These are phyloP conservation scores for Himalopsyche tibetana DNA, from an alignment of 2,888 invertebrate genomes.

Conservation along the genomic window DNA sequence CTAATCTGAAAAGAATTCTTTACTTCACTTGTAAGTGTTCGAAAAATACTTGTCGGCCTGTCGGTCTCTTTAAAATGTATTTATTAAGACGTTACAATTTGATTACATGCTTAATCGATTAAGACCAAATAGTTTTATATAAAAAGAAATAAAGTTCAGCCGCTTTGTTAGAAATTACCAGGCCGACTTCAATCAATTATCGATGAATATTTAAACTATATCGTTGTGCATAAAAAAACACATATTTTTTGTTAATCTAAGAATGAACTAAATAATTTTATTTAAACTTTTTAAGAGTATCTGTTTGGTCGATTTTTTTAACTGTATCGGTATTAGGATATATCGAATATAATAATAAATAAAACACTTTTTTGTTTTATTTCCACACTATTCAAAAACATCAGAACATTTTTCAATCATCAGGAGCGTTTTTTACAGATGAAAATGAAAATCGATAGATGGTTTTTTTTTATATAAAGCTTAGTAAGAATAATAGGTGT, in stretches of 20 bases:
- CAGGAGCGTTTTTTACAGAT: no score
- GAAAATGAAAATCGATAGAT: no score
- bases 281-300: neutral
- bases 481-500: no score
- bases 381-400: no score
- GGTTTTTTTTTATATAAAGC: no score
- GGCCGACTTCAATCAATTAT: constrained; percentile 28
- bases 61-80: neutral
- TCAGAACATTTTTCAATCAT: no score
- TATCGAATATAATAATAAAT: no score
- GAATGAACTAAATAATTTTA: neutral
- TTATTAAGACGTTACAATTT: constrained; percentile 15
- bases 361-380: no score
- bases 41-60: neutral
- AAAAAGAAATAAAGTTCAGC: neutral
- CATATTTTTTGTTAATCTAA: neutral
- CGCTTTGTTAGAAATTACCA: constrained; percentile 31
- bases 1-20: no score
- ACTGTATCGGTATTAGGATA: neutral
- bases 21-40: neutral
- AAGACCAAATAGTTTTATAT: neutral
- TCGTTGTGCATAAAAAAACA: neutral
- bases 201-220: constrained; percentile 25
- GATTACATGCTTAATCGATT: constrained; percentile 18
- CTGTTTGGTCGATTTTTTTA: neutral